Evolutionary conservation across 92 coral and sea anemone genomes (phyloP).

Genomic region (Palythoa caribaeorum): DNA sequence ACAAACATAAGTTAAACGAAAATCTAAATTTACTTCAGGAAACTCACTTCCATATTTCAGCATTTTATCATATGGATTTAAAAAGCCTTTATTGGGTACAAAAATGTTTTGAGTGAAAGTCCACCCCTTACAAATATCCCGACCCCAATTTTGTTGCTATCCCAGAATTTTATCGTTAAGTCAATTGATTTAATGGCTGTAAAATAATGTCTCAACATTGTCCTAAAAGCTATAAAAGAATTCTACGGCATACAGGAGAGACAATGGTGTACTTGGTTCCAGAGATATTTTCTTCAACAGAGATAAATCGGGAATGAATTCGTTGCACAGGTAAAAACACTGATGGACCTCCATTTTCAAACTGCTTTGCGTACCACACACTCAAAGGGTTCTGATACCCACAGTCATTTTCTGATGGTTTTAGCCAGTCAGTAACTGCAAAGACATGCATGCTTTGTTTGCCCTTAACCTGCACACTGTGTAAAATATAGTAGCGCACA

Average conservation of each 20-base stretch:
- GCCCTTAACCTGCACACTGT: slow-evolving; percentile 46
- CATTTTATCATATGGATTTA: neutral
- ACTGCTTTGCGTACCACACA: slow-evolving; percentile 7
- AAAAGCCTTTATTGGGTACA: neutral
- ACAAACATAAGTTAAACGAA: neutral
- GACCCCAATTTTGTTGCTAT: neutral
- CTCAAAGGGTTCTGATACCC: slow-evolving; percentile 7
- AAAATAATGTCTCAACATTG: too few species aligned
- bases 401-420: slow-evolving; percentile 11
- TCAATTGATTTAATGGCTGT: neutral
- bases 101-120: neutral
- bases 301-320: slow-evolving; percentile 13
- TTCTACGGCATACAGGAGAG: slow-evolving; percentile 25
- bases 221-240: neutral
- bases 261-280: slow-evolving; percentile 17
- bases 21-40: neutral
- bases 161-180: neutral
- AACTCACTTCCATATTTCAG: neutral
- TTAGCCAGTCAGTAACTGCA: slow-evolving; percentile 45
- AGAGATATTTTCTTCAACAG: slow-evolving; percentile 30
- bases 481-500: slow-evolving; percentile 46
- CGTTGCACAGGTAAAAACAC: slow-evolving; percentile 27
- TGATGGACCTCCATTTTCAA: slow-evolving; percentile 10
- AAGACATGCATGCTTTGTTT: slow-evolving; percentile 23
- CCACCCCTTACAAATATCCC: neutral